These are phyloP conservation scores for Volucella inflata DNA, from an alignment of 2,888 invertebrate species.

Conservation along the genomic window DNA sequence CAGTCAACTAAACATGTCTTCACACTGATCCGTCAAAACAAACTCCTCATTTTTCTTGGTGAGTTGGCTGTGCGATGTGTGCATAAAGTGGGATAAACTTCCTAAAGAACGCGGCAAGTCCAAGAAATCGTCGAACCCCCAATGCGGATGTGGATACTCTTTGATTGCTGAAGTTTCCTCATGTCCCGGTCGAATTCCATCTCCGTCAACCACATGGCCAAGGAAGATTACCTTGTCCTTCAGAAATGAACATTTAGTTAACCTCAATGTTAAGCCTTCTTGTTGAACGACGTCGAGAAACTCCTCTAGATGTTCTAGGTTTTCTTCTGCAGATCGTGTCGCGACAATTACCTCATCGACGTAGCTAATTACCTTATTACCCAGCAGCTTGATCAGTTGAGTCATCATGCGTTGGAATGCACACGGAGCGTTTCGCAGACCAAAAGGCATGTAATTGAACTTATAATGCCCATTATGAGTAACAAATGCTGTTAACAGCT, in stretches of 20 bases:
- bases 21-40: background rate
- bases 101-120: background rate
- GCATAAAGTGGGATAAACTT: background rate
- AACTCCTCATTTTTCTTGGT: conserved; percentile 1
- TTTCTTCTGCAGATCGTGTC: background rate
- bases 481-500: too few relatives aligned
- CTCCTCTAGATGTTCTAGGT: too few relatives aligned
- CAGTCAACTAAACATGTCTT: background rate
- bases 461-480: too few relatives aligned
- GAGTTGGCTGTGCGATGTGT: background rate
- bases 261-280: too few relatives aligned
- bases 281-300: too few relatives aligned
- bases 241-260: background rate
- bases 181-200: background rate
- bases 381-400: background rate
- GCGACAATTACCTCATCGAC: background rate
- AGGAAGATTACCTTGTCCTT: too few relatives aligned
- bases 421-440: too few relatives aligned
- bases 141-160: background rate
- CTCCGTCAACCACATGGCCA: background rate
- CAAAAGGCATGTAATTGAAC: too few relatives aligned
- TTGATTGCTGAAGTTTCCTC: background rate
- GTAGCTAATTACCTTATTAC: background rate
- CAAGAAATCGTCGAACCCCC: too few relatives aligned
- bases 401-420: too few relatives aligned